Evolutionary conservation across 2,113 vertebrate species (phyloP).

Genomic region (Anarhynchus alexandrinus): DNA sequence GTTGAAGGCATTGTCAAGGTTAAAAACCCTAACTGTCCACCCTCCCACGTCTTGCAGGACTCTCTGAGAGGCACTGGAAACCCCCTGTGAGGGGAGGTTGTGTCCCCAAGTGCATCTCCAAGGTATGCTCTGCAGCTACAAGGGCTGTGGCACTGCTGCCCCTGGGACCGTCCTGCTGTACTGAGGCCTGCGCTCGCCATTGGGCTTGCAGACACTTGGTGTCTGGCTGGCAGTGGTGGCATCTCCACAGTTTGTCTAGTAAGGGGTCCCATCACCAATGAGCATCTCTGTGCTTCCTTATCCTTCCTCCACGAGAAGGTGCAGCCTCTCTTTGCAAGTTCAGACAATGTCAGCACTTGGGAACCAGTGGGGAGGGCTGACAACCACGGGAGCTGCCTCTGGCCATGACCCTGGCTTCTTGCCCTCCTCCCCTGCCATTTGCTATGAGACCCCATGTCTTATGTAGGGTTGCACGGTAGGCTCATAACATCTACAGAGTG

Average conservation of each 20-base stretch:
- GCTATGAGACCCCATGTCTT: not conserved
- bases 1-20: accelerated
- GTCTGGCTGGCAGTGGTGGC: not conserved
- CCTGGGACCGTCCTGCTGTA: not conserved
- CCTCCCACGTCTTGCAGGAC: not conserved
- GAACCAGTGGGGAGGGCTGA: not conserved
- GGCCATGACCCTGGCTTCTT: not conserved
- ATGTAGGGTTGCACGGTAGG: not conserved
- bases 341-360: not conserved
- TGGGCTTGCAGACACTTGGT: not conserved
- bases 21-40: not conserved
- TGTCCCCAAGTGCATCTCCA: not conserved
- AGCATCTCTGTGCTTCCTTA: not conserved
- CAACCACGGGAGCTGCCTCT: accelerated
- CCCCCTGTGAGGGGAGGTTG: not conserved
- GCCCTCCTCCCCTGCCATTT: not conserved
- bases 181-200: not conserved
- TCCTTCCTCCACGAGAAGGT: not conserved
- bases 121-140: not conserved
- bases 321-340: not conserved
- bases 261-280: not conserved
- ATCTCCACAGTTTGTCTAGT: not conserved
- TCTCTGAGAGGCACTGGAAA: not conserved
- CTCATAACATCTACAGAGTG: not conserved
- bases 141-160: not conserved